These are phyloP conservation scores for Drosophila albomicans DNA, from an alignment of 1,140 invertebrate genomes.

Conservation along the genomic window DNA sequence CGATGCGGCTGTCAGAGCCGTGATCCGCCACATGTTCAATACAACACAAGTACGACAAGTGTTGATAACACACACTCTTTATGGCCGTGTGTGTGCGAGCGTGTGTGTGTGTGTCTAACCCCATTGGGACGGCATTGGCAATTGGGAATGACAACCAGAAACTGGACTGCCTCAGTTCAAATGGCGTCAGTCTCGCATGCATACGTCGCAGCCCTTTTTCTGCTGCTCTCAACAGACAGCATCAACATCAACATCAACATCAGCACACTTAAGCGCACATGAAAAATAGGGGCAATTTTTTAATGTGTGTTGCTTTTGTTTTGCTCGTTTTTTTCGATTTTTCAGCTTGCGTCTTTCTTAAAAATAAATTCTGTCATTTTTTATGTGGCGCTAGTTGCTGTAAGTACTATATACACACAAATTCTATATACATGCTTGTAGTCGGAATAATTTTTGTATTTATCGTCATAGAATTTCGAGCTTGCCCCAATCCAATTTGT, in stretches of 20 bases:
- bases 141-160: slow-evolving; percentile 5
- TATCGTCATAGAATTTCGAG: slow-evolving; percentile 38
- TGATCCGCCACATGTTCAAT: slow-evolving; percentile 40
- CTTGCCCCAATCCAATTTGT: slow-evolving; percentile 63
- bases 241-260: background rate
- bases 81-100: slow-evolving; percentile 17
- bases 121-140: slow-evolving; percentile 23
- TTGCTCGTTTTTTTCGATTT: background rate
- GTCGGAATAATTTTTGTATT: slow-evolving; percentile 7
- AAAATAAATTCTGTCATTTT: slow-evolving; percentile 64
- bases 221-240: background rate
- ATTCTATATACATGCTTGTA: background rate
- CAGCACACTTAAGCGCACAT: slow-evolving; percentile 11
- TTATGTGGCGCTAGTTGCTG: slow-evolving; percentile 56
- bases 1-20: slow-evolving; percentile 33
- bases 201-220: background rate
- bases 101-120: slow-evolving; percentile 1
- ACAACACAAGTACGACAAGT: background rate
- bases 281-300: slow-evolving; percentile 24
- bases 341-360: slow-evolving; percentile 13
- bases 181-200: background rate
- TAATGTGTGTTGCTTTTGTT: background rate
- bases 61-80: slow-evolving; percentile 30
- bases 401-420: slow-evolving; percentile 24
- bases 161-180: slow-evolving; percentile 7